Conservation (phyloP, 2,797 vertebrate species). For the Rachycentron canadum region DNA sequence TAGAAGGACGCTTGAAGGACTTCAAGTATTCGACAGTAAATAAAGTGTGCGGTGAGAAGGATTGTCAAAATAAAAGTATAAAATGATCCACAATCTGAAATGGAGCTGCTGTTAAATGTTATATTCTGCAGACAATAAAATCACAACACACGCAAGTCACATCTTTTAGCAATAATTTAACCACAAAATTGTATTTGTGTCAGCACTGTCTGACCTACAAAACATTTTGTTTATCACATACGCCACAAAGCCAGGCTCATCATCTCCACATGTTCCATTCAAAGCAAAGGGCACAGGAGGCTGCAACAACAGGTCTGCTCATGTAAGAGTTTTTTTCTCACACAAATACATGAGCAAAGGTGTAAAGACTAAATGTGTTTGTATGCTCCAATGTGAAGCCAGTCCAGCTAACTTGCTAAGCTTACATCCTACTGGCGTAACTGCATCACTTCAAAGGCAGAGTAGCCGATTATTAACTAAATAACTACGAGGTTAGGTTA, state of each 20-base stretch:
- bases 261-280: neutral
- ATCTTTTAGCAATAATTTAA: neutral
- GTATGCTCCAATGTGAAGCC: neutral
- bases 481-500: too few relatives aligned
- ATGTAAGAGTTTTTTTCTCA: neutral
- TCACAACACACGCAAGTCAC: neutral
- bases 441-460: too few relatives aligned
- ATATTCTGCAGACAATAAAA: neutral
- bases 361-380: neutral
- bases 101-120: neutral
- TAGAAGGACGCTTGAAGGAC: slow-evolving; percentile 35
- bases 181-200: slow-evolving; percentile 3
- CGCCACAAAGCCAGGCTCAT: neutral
- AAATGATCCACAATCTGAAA: neutral
- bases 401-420: too few relatives aligned
- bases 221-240: neutral
- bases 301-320: too few relatives aligned
- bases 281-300: neutral
- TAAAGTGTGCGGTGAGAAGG: neutral
- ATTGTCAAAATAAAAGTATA: neutral
- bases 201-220: slow-evolving; percentile 17
- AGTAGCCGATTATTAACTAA: too few relatives aligned
- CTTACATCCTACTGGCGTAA: too few relatives aligned
- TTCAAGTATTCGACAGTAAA: slow-evolving; percentile 3
- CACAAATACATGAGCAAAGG: neutral